A percentile compares a stretch with the other conserved stretches of the same genome.
phyloP scores from a whole-genome alignment of 2,888 invertebrate species.

The Pseudoips prasinana region DNA sequence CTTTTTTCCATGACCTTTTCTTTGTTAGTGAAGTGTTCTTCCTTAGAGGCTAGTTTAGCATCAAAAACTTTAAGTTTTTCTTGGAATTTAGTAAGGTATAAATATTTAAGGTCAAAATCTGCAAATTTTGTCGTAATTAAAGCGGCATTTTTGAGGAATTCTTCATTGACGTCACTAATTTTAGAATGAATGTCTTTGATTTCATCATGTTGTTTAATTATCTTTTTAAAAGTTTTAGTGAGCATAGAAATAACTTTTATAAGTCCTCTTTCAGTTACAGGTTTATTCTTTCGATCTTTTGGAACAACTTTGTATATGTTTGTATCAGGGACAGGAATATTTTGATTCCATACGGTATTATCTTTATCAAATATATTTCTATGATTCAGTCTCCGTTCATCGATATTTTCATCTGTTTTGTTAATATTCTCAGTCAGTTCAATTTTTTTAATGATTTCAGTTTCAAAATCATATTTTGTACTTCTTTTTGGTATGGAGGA shows the following conservation, averaged over 20 bases:
- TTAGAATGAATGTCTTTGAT: conserved; percentile 58
- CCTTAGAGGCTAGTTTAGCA: conserved; percentile 41
- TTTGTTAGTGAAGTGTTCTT: conserved; percentile 45
- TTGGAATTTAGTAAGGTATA: conserved; percentile 44
- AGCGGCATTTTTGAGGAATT: conserved; percentile 47
- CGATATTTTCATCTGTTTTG: conserved; percentile 29
- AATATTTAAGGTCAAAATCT: conserved; percentile 60
- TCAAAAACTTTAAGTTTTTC: conserved; percentile 51
- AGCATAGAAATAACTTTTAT: conserved; percentile 65
- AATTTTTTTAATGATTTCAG: conserved; percentile 41
- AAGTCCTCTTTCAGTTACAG: conserved; percentile 59
- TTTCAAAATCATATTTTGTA: conserved; percentile 47
- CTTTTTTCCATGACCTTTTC: conserved; percentile 54
- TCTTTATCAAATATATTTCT: conserved; percentile 50
- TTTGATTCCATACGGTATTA: conserved; percentile 52
- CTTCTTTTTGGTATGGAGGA: conserved; percentile 44
- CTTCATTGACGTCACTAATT: conserved; percentile 46
- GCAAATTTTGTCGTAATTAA: conserved; percentile 47
- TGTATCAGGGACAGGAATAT: conserved; percentile 36
- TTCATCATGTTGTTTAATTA: conserved; percentile 64
- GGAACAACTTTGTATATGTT: conserved; percentile 51
- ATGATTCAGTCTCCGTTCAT: conserved; percentile 13
- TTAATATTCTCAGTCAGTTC: conserved; percentile 44
- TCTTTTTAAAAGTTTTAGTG: conserved; percentile 67
- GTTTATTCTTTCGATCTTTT: conserved; percentile 43